Evolutionary conservation across 2,113 vertebrate species (phyloP).

Genomic region (Centropristis striata): DNA sequence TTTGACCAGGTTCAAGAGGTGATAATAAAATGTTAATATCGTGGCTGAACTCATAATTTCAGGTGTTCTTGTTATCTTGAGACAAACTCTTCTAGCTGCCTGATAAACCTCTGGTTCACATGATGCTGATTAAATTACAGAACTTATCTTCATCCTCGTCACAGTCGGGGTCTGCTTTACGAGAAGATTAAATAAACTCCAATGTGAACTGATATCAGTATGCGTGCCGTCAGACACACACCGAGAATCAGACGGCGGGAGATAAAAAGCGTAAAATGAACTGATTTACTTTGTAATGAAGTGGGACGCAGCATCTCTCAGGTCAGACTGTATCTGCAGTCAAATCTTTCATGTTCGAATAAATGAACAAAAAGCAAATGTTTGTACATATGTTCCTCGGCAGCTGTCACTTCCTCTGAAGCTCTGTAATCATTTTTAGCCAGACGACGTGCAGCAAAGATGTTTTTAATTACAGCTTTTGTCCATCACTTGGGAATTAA

Average conservation of each 20-base stretch:
- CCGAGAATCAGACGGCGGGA: background rate
- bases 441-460: background rate
- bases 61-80: background rate
- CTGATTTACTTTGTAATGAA: conserved; percentile 20
- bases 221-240: conserved; percentile 6
- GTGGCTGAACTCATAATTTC: no score
- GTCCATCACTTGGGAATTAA: conserved; percentile 1
- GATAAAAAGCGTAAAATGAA: conserved; percentile 37
- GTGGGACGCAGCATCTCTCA: conserved; percentile 4
- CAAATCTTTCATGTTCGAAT: background rate
- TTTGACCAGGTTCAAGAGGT: no score
- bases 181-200: conserved; percentile 35
- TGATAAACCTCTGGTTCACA: conserved; percentile 25
- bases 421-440: background rate
- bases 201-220: conserved; percentile 24
- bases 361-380: background rate
- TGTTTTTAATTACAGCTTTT: background rate
- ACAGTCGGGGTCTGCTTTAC: conserved; percentile 37
- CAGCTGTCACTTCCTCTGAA: background rate
- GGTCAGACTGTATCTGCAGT: conserved; percentile 2
- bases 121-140: conserved; percentile 42
- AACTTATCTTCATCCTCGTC: conserved; percentile 37
- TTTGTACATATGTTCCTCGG: background rate
- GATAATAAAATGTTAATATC: no score
- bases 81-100: background rate